A percentile compares a stretch with the other conserved stretches of the same genome.
Evolutionary conservation across 2,888 invertebrate genomes (phyloP).

Genomic region (Dichetophora obliterata): DNA sequence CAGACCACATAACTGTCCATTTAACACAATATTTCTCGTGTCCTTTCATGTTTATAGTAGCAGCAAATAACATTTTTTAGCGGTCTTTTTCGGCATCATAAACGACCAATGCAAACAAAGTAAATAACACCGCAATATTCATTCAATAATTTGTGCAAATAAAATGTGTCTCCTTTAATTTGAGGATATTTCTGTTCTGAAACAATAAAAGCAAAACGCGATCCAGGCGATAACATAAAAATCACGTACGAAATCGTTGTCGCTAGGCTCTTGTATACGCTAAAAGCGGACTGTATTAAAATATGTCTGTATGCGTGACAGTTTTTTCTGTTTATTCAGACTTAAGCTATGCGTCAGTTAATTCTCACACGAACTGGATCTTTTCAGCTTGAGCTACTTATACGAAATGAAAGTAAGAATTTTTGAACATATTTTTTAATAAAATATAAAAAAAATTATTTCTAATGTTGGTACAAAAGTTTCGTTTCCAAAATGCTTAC

Average conservation of each 20-base stretch:
- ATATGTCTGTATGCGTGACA: neutral
- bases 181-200: neutral
- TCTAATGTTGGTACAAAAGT: no score
- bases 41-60: neutral
- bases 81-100: neutral
- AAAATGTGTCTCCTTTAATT: neutral
- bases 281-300: neutral
- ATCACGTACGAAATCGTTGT: neutral
- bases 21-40: no score
- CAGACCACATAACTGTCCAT: no score
- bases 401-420: no score
- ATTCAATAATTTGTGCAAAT: slow-evolving; percentile 29
- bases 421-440: no score
- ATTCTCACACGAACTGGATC: no score
- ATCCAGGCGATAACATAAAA: neutral
- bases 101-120: neutral
- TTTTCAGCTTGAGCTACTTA: no score
- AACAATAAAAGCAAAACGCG: neutral
- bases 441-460: no score
- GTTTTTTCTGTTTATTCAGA: neutral
- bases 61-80: neutral
- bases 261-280: neutral
- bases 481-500: no score
- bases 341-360: neutral
- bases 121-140: neutral